Evolutionary conservation across 2,797 vertebrate genomes (phyloP).

Genomic region (Vireo griseus): DNA sequence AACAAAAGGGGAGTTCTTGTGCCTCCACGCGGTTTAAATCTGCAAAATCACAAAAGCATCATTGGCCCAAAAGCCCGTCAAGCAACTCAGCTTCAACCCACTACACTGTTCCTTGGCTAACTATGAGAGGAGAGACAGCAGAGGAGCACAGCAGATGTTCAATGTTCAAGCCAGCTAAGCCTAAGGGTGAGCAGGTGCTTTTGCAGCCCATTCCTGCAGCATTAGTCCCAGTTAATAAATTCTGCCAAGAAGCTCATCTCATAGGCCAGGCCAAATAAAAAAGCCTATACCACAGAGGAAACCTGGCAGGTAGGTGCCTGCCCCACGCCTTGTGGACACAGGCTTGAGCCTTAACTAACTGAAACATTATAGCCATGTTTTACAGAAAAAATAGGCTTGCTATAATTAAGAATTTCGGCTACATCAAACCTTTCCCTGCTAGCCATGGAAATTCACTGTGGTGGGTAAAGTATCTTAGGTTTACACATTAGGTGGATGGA

Average conservation of each 20-base stretch:
- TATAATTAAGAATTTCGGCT: background rate
- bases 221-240: background rate
- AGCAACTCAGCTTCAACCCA: no score
- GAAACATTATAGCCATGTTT: background rate
- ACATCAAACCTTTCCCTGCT: background rate
- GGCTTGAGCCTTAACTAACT: background rate
- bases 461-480: background rate
- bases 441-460: slow-evolving; percentile 8
- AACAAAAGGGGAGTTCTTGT: no score
- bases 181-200: background rate
- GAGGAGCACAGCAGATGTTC: background rate
- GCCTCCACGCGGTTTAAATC: no score
- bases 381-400: background rate
- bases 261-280: background rate
- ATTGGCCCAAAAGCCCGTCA: no score
- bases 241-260: background rate
- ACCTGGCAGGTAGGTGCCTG: background rate
- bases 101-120: background rate
- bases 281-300: background rate
- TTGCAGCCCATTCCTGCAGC: background rate
- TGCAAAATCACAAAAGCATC: no score
- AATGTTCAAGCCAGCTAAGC: background rate
- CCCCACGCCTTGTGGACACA: background rate
- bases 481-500: background rate
- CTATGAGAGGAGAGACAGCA: background rate